Percentiles rank a stretch among this genome's conserved stretches.
Conservation (phyloP, 2,888 invertebrate species). For the Dioctria linearis region DNA sequence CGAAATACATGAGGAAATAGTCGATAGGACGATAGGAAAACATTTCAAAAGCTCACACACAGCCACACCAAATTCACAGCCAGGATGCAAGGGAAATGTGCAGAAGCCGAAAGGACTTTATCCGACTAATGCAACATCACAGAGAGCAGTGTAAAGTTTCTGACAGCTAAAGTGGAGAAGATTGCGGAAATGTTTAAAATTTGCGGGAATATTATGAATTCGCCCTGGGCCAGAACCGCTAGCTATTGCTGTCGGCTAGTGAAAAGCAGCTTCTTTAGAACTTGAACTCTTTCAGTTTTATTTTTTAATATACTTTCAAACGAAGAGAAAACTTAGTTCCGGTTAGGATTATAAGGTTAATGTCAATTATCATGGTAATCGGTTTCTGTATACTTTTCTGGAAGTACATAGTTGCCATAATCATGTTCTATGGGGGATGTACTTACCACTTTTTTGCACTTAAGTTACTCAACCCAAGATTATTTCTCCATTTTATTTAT, state of each 20-base stretch:
- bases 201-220: conserved; percentile 31
- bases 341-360: no score
- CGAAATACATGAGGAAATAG: conserved; percentile 32
- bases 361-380: no score
- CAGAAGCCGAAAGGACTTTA: background rate
- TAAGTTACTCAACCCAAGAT: no score
- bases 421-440: no score
- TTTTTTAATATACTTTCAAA: background rate
- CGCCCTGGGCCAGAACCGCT: conserved; percentile 14
- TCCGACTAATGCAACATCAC: conserved; percentile 31
- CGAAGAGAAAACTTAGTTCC: no score
- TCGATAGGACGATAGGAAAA: conserved; percentile 33
- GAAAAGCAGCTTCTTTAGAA: conserved; percentile 23
- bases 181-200: conserved; percentile 33
- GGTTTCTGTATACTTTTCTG: no score
- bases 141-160: conserved; percentile 20
- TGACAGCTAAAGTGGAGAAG: conserved; percentile 28
- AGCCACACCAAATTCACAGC: background rate
- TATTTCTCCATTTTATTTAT: no score
- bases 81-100: background rate
- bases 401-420: no score
- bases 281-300: conserved; percentile 13
- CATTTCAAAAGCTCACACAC: conserved; percentile 4
- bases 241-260: conserved; percentile 12
- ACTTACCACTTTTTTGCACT: no score